phyloP scores from a whole-genome alignment of 2,888 invertebrate species.

The Nysson spinosus region DNA sequence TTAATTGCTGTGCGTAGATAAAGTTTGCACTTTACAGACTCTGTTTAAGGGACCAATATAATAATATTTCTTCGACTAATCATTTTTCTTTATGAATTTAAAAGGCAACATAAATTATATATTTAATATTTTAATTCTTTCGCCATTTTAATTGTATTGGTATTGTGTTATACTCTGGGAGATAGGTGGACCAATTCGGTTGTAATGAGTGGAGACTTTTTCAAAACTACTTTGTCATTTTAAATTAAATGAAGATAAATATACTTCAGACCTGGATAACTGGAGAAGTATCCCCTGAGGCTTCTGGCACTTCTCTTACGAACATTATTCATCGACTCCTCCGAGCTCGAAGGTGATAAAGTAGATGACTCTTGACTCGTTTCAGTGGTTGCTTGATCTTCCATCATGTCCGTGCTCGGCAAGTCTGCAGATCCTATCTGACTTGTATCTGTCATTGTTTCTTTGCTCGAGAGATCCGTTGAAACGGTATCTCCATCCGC shows the following conservation, averaged over 20 bases:
- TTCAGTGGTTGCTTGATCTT: conserved; percentile 14
- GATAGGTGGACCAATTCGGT: too few relatives aligned
- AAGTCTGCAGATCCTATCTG: conserved; percentile 33
- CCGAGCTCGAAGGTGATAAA: conserved; percentile 6
- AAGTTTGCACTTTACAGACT: too few relatives aligned
- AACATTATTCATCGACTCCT: conserved; percentile 40
- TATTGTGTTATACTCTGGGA: too few relatives aligned
- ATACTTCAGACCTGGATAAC: conserved; percentile 59
- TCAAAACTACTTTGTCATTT: too few relatives aligned
- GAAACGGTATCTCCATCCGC: conserved; percentile 46
- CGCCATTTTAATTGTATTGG: too few relatives aligned
- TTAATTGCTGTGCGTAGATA: too few relatives aligned
- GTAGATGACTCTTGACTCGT: conserved; percentile 7
- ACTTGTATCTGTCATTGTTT: conserved; percentile 15
- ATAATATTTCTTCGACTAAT: too few relatives aligned
- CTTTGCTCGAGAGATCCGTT: conserved; percentile 30
- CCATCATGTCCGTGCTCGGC: conserved; percentile 18
- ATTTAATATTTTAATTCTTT: too few relatives aligned
- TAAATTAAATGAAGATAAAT: not conserved
- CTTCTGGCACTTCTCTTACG: conserved; percentile 60
- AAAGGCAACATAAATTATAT: too few relatives aligned
- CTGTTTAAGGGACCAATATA: too few relatives aligned
- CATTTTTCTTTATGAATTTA: too few relatives aligned
- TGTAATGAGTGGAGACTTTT: too few relatives aligned
- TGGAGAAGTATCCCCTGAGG: conserved; percentile 65